Evolutionary conservation across 92 coral and sea anemone species (phyloP).

Genomic region (Meandrina meandrites): DNA sequence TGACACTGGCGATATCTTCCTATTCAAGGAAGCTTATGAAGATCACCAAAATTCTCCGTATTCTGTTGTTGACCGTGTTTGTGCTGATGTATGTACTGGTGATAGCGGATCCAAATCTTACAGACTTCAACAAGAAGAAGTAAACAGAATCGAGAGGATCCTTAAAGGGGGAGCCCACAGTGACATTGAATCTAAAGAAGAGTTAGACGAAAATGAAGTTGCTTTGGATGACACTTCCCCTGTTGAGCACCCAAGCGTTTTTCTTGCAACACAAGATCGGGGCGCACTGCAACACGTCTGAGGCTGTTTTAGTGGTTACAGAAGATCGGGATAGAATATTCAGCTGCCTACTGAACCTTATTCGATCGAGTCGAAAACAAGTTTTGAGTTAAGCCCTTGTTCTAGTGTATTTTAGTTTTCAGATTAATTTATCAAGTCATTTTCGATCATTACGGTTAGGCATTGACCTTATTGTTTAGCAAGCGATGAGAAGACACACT

Average conservation of each 20-base stretch:
- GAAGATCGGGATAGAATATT: too few species aligned
- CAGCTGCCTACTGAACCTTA: too few species aligned
- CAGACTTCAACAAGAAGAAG: slow-evolving; percentile 49
- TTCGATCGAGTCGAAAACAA: too few species aligned
- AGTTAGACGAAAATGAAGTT: slow-evolving; percentile 4
- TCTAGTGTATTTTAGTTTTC: too few species aligned
- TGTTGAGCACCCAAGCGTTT: slow-evolving; percentile 11
- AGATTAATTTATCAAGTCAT: too few species aligned
- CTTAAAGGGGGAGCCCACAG: slow-evolving; percentile 52
- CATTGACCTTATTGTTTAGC: too few species aligned
- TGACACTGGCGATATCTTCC: slow-evolving; percentile 30
- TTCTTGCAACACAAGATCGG: slow-evolving; percentile 13
- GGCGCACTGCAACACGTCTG: slow-evolving; percentile 30
- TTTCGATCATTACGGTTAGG: too few species aligned
- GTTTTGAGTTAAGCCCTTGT: too few species aligned
- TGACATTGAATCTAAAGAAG: slow-evolving; percentile 36
- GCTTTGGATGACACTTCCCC: too few species aligned
- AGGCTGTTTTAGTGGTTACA: too few species aligned
- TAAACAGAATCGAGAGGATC: slow-evolving; percentile 33
- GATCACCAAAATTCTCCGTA: slow-evolving; percentile 49
- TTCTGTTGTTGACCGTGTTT: slow-evolving; percentile 53
- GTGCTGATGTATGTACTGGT: slow-evolving; percentile 30
- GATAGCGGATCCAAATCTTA: slow-evolving; percentile 30
- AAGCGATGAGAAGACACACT: too few species aligned
- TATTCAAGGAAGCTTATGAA: slow-evolving; percentile 36